Percentiles rank a stretch among this genome's conserved stretches.
These are phyloP conservation scores for Nixonia krombeini DNA, from an alignment of 1,140 invertebrate genomes.

Conservation along the genomic window DNA sequence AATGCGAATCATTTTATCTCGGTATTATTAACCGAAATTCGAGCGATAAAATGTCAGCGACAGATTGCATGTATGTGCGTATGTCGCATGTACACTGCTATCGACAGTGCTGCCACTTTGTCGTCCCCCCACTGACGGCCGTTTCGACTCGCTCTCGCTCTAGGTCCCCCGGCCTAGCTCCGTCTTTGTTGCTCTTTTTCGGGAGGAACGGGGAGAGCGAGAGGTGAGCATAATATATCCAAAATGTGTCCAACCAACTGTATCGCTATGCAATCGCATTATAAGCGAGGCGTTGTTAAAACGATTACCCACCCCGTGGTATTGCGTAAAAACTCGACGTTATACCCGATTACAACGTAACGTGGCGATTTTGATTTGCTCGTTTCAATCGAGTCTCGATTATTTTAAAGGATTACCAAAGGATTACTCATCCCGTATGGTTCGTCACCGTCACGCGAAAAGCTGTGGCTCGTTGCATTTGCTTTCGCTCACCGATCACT, in stretches of 20 bases:
- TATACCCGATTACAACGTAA: slow-evolving; percentile 68
- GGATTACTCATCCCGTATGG: slow-evolving; percentile 58
- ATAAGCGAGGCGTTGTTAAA: slow-evolving; percentile 68
- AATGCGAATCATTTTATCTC: slow-evolving; percentile 29
- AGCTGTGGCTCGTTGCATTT: slow-evolving; percentile 27
- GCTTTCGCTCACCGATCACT: slow-evolving; percentile 37
- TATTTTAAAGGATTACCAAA: slow-evolving; percentile 68
- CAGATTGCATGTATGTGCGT: slow-evolving; percentile 13
- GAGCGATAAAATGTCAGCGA: slow-evolving; percentile 57
- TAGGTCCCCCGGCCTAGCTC: slow-evolving; percentile 11
- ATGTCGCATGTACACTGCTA: slow-evolving; percentile 11
- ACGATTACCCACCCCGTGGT: slow-evolving; percentile 62
- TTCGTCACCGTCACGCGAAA: slow-evolving; percentile 58
- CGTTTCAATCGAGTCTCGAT: slow-evolving; percentile 57
- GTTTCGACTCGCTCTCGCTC: neutral
- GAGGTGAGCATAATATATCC: slow-evolving; percentile 39
- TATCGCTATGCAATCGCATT: slow-evolving; percentile 67
- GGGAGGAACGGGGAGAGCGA: slow-evolving; percentile 29
- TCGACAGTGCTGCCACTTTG: slow-evolving; percentile 23
- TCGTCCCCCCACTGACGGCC: slow-evolving; percentile 1
- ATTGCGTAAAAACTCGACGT: slow-evolving; percentile 58
- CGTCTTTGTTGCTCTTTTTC: neutral
- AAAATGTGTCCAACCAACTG: slow-evolving; percentile 63
- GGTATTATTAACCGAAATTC: slow-evolving; percentile 59
- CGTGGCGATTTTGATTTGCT: slow-evolving; percentile 61